Conservation (phyloP, 2,797 vertebrate genomes). For the Atherinosoma microstoma region DNA sequence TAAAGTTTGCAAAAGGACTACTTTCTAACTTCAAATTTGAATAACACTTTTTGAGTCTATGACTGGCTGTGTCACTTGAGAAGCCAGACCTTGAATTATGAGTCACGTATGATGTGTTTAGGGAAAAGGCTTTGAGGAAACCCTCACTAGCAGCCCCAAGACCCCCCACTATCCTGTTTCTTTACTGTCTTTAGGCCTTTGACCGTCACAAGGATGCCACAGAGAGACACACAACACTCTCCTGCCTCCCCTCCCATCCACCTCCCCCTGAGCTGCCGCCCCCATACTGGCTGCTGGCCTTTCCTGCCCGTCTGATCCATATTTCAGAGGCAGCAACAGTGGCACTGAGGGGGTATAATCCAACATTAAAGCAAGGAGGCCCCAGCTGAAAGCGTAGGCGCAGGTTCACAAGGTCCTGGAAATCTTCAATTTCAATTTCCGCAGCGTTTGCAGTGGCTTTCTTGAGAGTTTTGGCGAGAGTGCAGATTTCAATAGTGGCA, state of each 20-base stretch:
- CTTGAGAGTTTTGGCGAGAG: conserved; percentile 54
- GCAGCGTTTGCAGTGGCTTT: conserved; percentile 66
- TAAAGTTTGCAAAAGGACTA: background rate
- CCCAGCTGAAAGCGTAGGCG: conserved; percentile 64
- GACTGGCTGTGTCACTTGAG: conserved; percentile 7
- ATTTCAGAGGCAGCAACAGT: conserved; percentile 80
- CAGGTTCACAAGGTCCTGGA: conserved; percentile 74
- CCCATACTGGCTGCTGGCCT: conserved; percentile 82
- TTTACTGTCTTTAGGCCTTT: conserved; percentile 54
- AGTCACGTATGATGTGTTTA: conserved; percentile 8
- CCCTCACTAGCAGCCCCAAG: conserved; percentile 47
- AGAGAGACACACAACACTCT: conserved; percentile 54
- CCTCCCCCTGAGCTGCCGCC: conserved; percentile 64
- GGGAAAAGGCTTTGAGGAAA: conserved; percentile 49
- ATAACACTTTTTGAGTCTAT: background rate
- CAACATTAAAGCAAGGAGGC: conserved; percentile 77
- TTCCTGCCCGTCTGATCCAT: conserved; percentile 81
- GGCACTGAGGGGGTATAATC: conserved; percentile 80
- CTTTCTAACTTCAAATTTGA: background rate
- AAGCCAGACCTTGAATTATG: conserved; percentile 5
- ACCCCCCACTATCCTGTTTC: conserved; percentile 52
- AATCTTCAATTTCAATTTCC: conserved; percentile 78
- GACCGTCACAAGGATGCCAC: conserved; percentile 69
- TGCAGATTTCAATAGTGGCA: conserved; percentile 54
- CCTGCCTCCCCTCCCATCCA: conserved; percentile 31